Base-by-base conservation (phyloP, 1,140 invertebrate genomes). In the Trachelipus rathkii region DNA sequence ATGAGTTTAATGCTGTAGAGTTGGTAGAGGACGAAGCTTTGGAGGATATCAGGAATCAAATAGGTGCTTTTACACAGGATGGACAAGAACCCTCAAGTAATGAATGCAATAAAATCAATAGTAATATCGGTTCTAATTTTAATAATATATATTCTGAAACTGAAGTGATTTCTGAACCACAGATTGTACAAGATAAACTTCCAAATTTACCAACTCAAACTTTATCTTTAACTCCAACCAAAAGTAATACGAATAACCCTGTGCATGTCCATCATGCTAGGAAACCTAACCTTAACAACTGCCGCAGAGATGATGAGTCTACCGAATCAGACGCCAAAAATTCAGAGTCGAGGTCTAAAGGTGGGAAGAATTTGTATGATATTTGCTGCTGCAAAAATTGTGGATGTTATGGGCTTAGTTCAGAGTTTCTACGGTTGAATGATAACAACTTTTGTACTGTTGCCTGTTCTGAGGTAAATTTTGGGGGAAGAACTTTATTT, bases 1-100 rank as follows among this genome's bases (percentile, higher is more conserved):
- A 95, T 85, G 92, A 95, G 83, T 94, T 93, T 85, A 92, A 92
- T 50, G 85, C 93, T 15, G 88, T 95, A 82, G 92, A 95, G 85
- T 85, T 94, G 15, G 84, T 92, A 1, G 90, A 91, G 50, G 88
- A 90, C 46, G 46, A 76, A 71, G 76, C 76, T 71, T 46, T 79
- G 24, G 89, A 89, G 71, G 87, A 91, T 44, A 82, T 80, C 43
- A 79, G n/a, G n/a, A 82, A 79, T 44, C 73, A 79, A n/a, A 50
- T 77, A 66, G 76, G n/a, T 78, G 72, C 45, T 19, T 77, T 46
- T 19, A 67, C 13, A 15, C 74, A 24, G 19, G 71, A 69, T 44
- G 33, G 60, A 45, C 19, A n/a, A n/a, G n/a, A 71, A 45, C 33
- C 66, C 67, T 44, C n/a, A n/a, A 24, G 45, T 21, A 46, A 74